Evolutionary conservation across 2,888 invertebrate species (phyloP).

Genomic region (Diloba caeruleocephala): DNA sequence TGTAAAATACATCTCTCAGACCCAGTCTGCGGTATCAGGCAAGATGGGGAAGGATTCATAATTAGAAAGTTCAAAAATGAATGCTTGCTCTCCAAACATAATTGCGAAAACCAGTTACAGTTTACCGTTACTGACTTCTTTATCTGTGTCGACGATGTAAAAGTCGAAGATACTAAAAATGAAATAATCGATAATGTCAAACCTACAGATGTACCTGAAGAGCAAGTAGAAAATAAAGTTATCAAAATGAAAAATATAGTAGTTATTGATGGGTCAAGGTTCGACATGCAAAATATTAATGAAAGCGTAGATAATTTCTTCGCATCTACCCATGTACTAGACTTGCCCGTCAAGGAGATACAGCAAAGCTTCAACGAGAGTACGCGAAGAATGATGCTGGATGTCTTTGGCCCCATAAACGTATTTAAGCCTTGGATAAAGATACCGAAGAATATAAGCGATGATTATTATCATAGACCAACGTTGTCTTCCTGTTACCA

Average conservation of each 20-base stretch:
- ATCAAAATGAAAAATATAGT: conserved; percentile 59
- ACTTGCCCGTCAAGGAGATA: conserved; percentile 69
- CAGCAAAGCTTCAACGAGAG: conserved; percentile 53
- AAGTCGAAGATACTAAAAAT: conserved; percentile 11
- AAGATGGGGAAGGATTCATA: conserved; percentile 69
- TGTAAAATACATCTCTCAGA: conserved; percentile 23
- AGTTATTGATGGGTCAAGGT: conserved; percentile 66
- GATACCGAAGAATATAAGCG: conserved; percentile 67
- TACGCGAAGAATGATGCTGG: conserved; percentile 64
- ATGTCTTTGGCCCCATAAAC: conserved; percentile 66
- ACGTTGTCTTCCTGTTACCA: conserved; percentile 76
- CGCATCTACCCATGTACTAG: conserved; percentile 72
- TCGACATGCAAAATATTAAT: conserved; percentile 66
- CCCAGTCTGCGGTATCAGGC: conserved; percentile 68
- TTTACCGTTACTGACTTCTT: conserved; percentile 66
- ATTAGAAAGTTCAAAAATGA: conserved; percentile 68
- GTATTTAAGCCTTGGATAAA: conserved; percentile 71
- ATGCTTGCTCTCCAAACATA: conserved; percentile 68
- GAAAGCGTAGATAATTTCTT: conserved; percentile 76
- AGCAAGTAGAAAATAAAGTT: conserved; percentile 4
- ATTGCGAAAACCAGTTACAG: conserved; percentile 63
- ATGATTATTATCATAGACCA: conserved; percentile 66
- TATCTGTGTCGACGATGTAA: conserved; percentile 58
- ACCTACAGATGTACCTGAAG: conserved; percentile 2
- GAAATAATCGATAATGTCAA: conserved; percentile 22